Evolutionary conservation across 2,113 vertebrate species (phyloP).

Genomic region (Paramormyrops kingsleyae): DNA sequence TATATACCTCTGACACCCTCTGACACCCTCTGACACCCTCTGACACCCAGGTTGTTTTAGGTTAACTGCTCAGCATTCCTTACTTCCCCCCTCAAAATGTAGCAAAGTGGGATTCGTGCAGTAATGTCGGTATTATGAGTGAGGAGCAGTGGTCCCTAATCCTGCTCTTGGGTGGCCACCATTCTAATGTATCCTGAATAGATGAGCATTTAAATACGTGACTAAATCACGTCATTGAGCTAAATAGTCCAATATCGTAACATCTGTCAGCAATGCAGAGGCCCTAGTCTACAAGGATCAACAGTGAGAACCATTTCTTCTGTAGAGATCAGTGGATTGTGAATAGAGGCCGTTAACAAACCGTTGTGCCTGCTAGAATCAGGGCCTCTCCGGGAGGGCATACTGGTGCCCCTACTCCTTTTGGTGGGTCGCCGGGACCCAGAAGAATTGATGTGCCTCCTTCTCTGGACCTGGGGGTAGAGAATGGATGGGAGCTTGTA

Average conservation of each 20-base stretch:
- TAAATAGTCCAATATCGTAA: neutral
- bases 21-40: too few species aligned
- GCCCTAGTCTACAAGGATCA: neutral
- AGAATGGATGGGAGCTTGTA: neutral
- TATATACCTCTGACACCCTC: too few species aligned
- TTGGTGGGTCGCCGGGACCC: constrained; percentile 41
- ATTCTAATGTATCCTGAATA: neutral
- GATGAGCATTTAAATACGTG: neutral
- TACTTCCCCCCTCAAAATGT: too few species aligned
- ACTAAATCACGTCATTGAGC: neutral
- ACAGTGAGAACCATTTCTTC: neutral
- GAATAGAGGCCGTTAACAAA: neutral
- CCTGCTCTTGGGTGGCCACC: neutral
- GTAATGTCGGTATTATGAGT: neutral
- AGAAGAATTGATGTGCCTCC: constrained; percentile 38
- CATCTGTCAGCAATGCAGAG: neutral
- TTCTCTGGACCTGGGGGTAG: constrained; percentile 44
- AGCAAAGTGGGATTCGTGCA: too few species aligned
- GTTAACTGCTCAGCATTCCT: too few species aligned
- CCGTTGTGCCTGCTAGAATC: constrained; percentile 46
- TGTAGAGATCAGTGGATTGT: neutral
- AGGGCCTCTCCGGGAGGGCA: constrained; percentile 24
- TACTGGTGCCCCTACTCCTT: constrained; percentile 28
- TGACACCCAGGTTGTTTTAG: too few species aligned
- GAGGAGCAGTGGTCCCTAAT: neutral